Conservation (phyloP, 2,113 vertebrate species). For the Formicarius rufipectus region DNA sequence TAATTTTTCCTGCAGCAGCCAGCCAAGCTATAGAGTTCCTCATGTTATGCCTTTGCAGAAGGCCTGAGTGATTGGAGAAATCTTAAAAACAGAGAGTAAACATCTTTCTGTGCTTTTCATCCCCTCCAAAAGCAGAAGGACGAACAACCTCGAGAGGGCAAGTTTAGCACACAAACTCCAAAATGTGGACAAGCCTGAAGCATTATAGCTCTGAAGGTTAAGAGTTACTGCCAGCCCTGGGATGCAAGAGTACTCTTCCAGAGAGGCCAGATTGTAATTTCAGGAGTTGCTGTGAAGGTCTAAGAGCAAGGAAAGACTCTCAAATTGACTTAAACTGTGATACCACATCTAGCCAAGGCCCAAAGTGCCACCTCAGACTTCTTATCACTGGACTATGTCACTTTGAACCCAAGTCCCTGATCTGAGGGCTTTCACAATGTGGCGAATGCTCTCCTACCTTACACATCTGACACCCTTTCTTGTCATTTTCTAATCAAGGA, state of each 20-base stretch:
- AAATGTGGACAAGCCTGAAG: not conserved
- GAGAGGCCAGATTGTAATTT: not conserved
- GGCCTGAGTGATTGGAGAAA: not conserved
- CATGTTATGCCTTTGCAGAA: not conserved
- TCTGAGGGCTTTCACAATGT: accelerated
- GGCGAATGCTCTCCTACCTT: not conserved
- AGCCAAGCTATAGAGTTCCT: not conserved
- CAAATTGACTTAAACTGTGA: not conserved
- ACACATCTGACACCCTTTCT: not conserved
- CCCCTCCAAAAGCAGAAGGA: not conserved
- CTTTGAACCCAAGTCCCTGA: not conserved
- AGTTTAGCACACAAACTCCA: not conserved
- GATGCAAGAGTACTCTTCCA: not conserved
- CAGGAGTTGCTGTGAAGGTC: not conserved
- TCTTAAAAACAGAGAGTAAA: not conserved
- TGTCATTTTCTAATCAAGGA: not conserved
- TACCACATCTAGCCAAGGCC: not conserved
- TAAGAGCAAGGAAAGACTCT: not conserved
- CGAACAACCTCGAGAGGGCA: not conserved
- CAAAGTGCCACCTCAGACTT: not conserved
- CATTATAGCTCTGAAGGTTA: not conserved
- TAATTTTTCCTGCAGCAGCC: not conserved
- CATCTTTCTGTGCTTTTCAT: not conserved
- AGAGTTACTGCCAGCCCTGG: not conserved
- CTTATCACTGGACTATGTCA: not conserved